A percentile compares a stretch with the other conserved stretches of the same genome.
These are phyloP conservation scores for Dryobotodes eremita DNA, from an alignment of 2,888 invertebrate genomes.

Conservation along the genomic window DNA sequence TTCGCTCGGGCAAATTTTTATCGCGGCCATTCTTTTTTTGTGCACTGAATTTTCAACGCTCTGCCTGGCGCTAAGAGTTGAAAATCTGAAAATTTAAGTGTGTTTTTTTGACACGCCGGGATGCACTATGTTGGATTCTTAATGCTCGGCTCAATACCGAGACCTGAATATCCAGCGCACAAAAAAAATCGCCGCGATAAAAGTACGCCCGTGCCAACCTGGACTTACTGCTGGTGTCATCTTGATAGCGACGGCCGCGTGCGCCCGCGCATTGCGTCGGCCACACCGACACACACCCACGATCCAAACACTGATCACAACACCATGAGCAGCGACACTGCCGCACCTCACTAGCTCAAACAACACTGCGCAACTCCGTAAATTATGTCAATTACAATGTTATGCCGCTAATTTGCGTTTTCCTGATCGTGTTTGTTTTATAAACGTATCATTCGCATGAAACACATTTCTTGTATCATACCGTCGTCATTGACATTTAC, in stretches of 20 bases:
- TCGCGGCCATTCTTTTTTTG: too few relatives aligned
- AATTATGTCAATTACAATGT: constrained; percentile 42
- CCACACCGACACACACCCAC: neutral
- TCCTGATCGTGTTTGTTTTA: constrained; percentile 48
- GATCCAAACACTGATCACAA: constrained; percentile 34
- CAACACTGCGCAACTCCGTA: neutral
- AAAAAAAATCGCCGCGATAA: too few relatives aligned
- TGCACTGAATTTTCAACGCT: too few relatives aligned
- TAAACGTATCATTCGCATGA: constrained; percentile 34
- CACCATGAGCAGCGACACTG: neutral
- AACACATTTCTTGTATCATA: constrained; percentile 42
- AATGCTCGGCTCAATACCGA: too few relatives aligned
- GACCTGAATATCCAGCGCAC: too few relatives aligned
- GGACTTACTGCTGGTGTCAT: constrained; percentile 23
- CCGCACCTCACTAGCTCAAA: constrained; percentile 3
- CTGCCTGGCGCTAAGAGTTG: too few relatives aligned
- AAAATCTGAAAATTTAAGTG: too few relatives aligned
- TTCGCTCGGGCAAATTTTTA: too few relatives aligned
- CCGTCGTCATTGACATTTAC: constrained; percentile 43
- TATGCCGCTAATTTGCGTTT: constrained; percentile 47
- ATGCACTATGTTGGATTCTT: too few relatives aligned
- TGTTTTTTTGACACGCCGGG: too few relatives aligned
- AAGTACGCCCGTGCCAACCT: too few relatives aligned
- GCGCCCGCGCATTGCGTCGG: constrained; percentile 4
- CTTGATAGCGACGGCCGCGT: constrained; percentile 34